Conservation (phyloP, 2,797 vertebrate species). For the Tokudaia muenninki region DNA sequence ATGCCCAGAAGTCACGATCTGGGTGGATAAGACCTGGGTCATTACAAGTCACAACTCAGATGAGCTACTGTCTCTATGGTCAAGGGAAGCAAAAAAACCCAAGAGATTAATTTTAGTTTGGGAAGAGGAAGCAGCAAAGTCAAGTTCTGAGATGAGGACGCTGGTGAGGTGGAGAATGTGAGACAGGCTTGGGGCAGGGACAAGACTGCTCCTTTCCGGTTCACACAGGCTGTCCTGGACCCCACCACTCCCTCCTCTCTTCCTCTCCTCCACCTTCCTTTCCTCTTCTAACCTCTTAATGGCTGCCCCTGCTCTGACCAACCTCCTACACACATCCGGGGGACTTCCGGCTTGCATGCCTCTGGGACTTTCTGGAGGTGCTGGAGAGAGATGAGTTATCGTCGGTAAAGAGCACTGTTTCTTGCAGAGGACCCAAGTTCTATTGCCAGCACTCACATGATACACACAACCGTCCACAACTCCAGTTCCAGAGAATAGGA, state of each 20-base stretch:
- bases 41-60: not conserved
- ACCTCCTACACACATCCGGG: not conserved
- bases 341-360: not conserved
- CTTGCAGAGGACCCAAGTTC: not conserved
- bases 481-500: not conserved
- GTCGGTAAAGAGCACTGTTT: not conserved
- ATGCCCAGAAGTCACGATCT: not conserved
- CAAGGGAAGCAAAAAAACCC: not conserved
- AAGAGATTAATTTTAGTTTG: slow-evolving; percentile 10
- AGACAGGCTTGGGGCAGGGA: not conserved
- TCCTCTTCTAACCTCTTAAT: not conserved
- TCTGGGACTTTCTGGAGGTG: not conserved
- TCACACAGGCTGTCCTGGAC: not conserved
- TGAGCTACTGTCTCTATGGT: not conserved
- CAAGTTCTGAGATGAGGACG: not conserved
- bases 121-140: not conserved
- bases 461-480: not conserved
- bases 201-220: not conserved
- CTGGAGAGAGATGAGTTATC: not conserved
- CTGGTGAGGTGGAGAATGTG: not conserved
- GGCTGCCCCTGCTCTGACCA: not conserved
- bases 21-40: not conserved
- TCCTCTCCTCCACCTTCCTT: not conserved
- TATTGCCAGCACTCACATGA: not conserved
- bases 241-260: too few relatives aligned